phyloP scores from a whole-genome alignment of 2,113 vertebrate genomes.

The Trematomus loennbergii region DNA sequence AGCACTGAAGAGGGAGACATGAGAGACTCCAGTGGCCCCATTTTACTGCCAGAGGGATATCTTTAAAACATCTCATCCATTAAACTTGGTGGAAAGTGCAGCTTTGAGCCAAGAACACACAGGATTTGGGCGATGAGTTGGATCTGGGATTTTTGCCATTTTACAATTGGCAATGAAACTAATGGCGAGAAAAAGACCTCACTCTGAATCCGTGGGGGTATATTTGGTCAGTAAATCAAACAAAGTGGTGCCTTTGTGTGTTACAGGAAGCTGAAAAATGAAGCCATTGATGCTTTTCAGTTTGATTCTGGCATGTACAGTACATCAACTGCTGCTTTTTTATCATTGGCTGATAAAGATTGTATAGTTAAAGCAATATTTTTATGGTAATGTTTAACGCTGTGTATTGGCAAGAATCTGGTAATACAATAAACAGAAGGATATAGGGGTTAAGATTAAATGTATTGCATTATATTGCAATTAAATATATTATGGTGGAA shows the following conservation, averaged over 20 bases:
- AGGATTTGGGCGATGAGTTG: not conserved
- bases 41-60: conserved; percentile 16
- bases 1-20: not conserved
- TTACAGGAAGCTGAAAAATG: not conserved
- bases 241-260: conserved; percentile 21
- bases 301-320: not conserved
- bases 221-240: conserved; percentile 41
- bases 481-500: no score
- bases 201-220: conserved; percentile 24
- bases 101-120: conserved; percentile 5
- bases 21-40: not conserved
- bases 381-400: no score
- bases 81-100: not conserved
- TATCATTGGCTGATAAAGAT: no score
- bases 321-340: no score
- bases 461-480: no score
- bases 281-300: not conserved
- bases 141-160: conserved; percentile 56
- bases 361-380: no score
- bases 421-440: no score
- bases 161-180: conserved; percentile 38
- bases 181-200: conserved; percentile 18
- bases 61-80: conserved; percentile 29
- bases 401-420: no score
- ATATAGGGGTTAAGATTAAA: no score